A percentile compares a stretch with the other conserved stretches of the same genome.
These are phyloP conservation scores for Myrmophylax atrothorax DNA, from an alignment of 2,113 vertebrate genomes.

Conservation along the genomic window DNA sequence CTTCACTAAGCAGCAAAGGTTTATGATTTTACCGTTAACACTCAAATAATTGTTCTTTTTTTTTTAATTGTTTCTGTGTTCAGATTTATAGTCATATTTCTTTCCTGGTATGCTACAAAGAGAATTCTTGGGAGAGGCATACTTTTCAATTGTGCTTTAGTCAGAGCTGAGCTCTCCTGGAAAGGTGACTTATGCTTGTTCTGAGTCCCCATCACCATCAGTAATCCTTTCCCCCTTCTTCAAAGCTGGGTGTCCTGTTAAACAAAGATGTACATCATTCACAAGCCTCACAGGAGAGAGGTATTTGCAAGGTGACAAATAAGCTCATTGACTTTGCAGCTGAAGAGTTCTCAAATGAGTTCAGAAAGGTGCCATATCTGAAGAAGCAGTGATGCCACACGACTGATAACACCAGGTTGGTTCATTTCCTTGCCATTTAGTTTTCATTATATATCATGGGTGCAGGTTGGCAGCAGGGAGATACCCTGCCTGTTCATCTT, in stretches of 20 bases:
- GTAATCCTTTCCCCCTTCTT: neutral
- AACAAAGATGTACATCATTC: slow-evolving; percentile 18
- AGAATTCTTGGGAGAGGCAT: neutral
- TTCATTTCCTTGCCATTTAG: neutral
- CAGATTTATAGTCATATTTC: neutral
- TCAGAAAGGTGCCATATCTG: neutral
- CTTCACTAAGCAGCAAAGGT: neutral
- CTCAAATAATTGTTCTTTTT: neutral
- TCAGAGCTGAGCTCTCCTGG: slow-evolving; percentile 13
- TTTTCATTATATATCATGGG: neutral
- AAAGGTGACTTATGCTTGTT: slow-evolving; percentile 31
- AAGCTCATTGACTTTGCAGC: slow-evolving; percentile 20
- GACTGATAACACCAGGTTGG: neutral
- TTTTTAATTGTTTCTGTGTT: neutral
- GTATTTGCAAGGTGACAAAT: neutral
- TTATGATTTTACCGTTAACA: neutral
- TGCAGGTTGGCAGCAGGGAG: neutral
- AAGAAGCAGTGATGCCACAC: neutral
- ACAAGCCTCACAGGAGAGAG: neutral
- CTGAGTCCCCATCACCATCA: slow-evolving; percentile 16
- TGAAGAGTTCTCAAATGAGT: neutral
- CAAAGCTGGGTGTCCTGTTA: slow-evolving; percentile 16
- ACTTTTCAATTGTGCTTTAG: slow-evolving; percentile 5
- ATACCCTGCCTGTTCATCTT: neutral
- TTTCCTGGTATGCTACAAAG: neutral